Conservation (phyloP, 1,140 invertebrate genomes). For the Trialeurodes vaporariorum region DNA sequence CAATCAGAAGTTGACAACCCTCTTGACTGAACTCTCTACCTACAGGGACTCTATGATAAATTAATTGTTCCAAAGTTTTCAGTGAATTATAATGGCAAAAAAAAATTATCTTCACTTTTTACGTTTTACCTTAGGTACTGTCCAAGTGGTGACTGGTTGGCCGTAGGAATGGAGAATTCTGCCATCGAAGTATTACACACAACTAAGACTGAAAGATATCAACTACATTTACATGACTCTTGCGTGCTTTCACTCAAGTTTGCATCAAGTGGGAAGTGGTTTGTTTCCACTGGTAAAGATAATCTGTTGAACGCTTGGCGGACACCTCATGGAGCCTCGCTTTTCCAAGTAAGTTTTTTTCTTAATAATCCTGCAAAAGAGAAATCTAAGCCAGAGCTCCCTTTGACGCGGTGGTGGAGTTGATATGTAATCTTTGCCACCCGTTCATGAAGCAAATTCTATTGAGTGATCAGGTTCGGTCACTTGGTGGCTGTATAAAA, state of each 20-base stretch:
- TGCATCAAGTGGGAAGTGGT: constrained; percentile 96
- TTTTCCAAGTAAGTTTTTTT: constrained; percentile 73
- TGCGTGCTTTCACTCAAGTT: constrained; percentile 97
- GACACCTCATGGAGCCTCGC: constrained; percentile 94
- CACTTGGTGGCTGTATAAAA: too few species aligned
- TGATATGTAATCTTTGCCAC: too few species aligned
- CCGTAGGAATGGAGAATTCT: constrained; percentile 97
- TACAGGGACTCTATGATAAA: too few species aligned
- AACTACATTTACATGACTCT: constrained; percentile 92
- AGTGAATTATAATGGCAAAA: too few species aligned
- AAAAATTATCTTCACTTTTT: too few species aligned
- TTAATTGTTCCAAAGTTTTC: too few species aligned
- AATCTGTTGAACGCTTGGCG: constrained; percentile 97
- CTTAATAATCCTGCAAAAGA: background rate
- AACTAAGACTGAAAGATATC: constrained; percentile 91
- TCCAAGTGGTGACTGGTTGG: constrained; percentile 94
- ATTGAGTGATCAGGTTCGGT: too few species aligned
- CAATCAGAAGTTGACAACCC: too few species aligned
- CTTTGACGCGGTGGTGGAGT: background rate
- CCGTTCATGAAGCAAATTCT: background rate
- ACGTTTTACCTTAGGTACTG: constrained; percentile 86
- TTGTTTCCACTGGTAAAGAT: constrained; percentile 97
- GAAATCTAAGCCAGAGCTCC: background rate
- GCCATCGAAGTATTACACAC: constrained; percentile 93
- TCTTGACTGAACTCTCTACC: too few species aligned